Conservation (phyloP, 35 echinoderm and acorn worm genomes). For the Ophioderma brevispina region DNA sequence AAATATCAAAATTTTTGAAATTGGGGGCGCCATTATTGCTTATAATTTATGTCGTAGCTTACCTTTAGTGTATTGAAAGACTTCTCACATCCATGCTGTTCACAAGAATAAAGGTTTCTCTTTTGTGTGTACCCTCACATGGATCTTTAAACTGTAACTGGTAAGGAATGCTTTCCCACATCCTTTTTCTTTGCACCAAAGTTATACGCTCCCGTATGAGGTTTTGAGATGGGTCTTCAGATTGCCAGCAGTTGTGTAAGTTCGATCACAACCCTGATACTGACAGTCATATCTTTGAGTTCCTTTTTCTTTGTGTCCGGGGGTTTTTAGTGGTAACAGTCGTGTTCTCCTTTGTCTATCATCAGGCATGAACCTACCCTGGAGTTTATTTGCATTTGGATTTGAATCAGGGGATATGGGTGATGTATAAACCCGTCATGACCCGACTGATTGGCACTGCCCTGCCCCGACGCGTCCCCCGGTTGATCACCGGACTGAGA, state of each 20-base stretch:
- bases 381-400: slow-evolving; percentile 95
- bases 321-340: slow-evolving; percentile 88
- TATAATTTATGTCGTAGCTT: background rate
- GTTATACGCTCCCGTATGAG: slow-evolving; percentile 92
- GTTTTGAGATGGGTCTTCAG: slow-evolving; percentile 96
- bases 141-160: slow-evolving; percentile 97
- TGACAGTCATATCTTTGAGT: slow-evolving; percentile 80
- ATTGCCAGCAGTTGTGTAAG: slow-evolving; percentile 95
- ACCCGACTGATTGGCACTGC: background rate
- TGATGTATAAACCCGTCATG: slow-evolving; percentile 90
- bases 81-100: slow-evolving; percentile 82
- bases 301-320: slow-evolving; percentile 82
- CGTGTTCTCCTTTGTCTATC: slow-evolving; percentile 88
- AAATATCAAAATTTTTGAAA: too few relatives aligned
- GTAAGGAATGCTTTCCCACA: slow-evolving; percentile 99
- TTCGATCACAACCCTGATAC: slow-evolving; percentile 76
- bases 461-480: background rate
- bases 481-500: background rate
- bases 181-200: slow-evolving; percentile 87
- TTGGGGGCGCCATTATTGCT: too few relatives aligned
- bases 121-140: slow-evolving; percentile 98
- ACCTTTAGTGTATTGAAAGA: slow-evolving; percentile 98
- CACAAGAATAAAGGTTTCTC: slow-evolving; percentile 98
- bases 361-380: slow-evolving; percentile 85
- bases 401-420: slow-evolving; percentile 90